These are phyloP conservation scores for Imbricaverruca yamaguchii DNA, from an alignment of 2,888 invertebrate species.

Conservation along the genomic window DNA sequence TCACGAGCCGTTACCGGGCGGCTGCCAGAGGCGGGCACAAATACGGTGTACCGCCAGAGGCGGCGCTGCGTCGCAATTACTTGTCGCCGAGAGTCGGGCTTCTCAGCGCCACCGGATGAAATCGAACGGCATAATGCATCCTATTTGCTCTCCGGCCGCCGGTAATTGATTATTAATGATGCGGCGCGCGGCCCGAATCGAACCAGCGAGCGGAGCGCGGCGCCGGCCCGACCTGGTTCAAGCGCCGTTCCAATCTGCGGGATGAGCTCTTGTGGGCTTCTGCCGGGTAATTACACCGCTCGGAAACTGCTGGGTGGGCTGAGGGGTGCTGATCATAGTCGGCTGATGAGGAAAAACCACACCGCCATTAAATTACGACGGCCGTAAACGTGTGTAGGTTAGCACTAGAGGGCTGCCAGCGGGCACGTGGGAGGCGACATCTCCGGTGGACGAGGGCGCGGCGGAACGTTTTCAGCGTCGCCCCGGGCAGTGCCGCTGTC, in stretches of 20 bases:
- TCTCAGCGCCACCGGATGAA: not conserved
- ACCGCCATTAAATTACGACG: conserved; percentile 6
- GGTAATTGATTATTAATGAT: conserved; percentile 12
- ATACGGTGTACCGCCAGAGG: not conserved
- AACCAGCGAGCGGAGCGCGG: not conserved
- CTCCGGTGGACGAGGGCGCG: not conserved
- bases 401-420: not conserved
- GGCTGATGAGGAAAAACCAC: conserved; percentile 12
- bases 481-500: not conserved
- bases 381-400: conserved; percentile 7
- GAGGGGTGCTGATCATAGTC: not conserved
- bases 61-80: not conserved
- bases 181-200: not conserved
- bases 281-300: not conserved
- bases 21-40: not conserved
- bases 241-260: not conserved
- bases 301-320: conserved; percentile 5
- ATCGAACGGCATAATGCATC: not conserved
- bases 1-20: too few relatives aligned
- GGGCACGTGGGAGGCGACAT: not conserved
- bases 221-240: not conserved
- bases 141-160: not conserved
- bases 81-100: not conserved
- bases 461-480: not conserved
- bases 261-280: not conserved